Base-by-base conservation (phyloP, 1,140 invertebrate genomes). In the Neocloeon triangulifer region DNA sequence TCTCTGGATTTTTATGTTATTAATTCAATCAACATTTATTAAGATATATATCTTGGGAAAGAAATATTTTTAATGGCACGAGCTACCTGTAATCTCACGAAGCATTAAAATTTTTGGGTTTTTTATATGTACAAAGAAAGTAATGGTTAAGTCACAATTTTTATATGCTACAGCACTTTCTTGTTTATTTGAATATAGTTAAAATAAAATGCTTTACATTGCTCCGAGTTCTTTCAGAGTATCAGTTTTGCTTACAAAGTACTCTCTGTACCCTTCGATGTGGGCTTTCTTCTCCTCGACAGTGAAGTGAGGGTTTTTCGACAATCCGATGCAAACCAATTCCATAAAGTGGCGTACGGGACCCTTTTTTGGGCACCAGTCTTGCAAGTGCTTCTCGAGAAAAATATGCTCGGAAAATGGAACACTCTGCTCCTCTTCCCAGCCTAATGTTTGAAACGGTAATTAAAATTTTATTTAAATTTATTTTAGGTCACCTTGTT, bases 341-440 rank as follows among this genome's bases (percentile, higher is more conserved):
- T 97, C 88, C 89, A 98, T 97, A 50, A 94, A 97, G 52, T 95
- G 81, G 12, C 81, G 59, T 34, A 98, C 64, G 0, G 91, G 88
- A 0, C 89, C 89, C 43, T 61, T 68, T 21, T 55, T 62, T 0
- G 92, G 91, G 55, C 92, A 95, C 75, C 81, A 89, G 2, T 60
- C 66, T 47, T 76, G 64, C 14, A 95, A 57, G 49, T 88, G 69
- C 13, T 62, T 51, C 38, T 96, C 88, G 6, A 97, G 52, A 50
- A 97, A 94, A 12, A 98, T 67, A 48, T 98, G 94, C 39, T 92
- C 80, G 2, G 78, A 66, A 50, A 94, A 94, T 39, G 77, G 70
- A 1, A 82, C 62, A 38, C 71, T 64, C 13, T 62, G 49, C 48
- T 96, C 86, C 42, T 75, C 68, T 27, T 74, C 69, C 47, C 85